Evolutionary conservation across 1,140 invertebrate genomes (phyloP).

Genomic region (Drosophila ananassae): DNA sequence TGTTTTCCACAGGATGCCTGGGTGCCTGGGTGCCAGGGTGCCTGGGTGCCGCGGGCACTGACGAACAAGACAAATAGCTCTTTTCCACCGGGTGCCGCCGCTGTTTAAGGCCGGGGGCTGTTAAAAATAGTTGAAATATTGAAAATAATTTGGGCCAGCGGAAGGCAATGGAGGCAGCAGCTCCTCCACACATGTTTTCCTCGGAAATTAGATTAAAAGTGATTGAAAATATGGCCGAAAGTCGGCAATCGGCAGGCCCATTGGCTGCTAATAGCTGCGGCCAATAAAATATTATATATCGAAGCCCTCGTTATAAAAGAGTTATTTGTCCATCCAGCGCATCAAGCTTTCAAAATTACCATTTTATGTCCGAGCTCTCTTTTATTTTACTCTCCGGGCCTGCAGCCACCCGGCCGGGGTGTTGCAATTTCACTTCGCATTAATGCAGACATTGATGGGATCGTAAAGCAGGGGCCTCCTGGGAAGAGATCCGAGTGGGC

Average conservation of each 20-base stretch:
- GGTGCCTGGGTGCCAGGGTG: too few species aligned
- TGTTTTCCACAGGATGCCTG: too few species aligned
- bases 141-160: slow-evolving; percentile 44
- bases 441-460: slow-evolving; percentile 52
- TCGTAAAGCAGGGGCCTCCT: slow-evolving; percentile 25
- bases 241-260: background rate
- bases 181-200: slow-evolving; percentile 31
- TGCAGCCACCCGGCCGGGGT: slow-evolving; percentile 21
- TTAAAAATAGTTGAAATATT: slow-evolving; percentile 71
- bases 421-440: slow-evolving; percentile 47
- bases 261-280: background rate
- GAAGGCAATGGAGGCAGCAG: slow-evolving; percentile 26
- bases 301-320: too few species aligned
- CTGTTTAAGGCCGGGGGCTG: slow-evolving; percentile 10
- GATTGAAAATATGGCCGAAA: background rate
- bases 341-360: background rate
- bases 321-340: background rate
- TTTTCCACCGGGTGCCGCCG: slow-evolving; percentile 15
- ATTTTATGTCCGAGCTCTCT: slow-evolving; percentile 7
- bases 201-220: slow-evolving; percentile 20
- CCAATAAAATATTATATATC: slow-evolving; percentile 11
- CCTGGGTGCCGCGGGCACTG: too few species aligned
- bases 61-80: slow-evolving; percentile 65
- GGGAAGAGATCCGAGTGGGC: slow-evolving; percentile 22
- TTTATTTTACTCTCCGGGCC: background rate